Conservation (phyloP, 2,888 invertebrate genomes). For the Nomada fabriciana region DNA sequence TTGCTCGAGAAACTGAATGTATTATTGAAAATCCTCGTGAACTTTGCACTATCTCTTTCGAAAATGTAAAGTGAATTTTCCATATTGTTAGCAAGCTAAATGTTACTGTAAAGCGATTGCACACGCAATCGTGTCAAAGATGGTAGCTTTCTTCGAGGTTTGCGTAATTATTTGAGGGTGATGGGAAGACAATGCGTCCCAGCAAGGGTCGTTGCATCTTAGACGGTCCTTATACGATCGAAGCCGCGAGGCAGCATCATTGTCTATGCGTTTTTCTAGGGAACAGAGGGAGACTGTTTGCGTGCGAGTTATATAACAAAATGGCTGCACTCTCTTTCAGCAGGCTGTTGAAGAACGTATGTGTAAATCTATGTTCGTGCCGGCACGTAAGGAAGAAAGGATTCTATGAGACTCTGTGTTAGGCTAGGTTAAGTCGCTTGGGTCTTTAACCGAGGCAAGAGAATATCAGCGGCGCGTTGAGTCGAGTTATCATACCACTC, state of each 20-base stretch:
- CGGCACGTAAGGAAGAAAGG: slow-evolving; percentile 63
- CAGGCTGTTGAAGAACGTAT: slow-evolving; percentile 33
- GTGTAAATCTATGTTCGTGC: background rate
- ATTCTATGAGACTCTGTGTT: slow-evolving; percentile 66
- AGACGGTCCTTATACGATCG: slow-evolving; percentile 74
- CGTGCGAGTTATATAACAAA: slow-evolving; percentile 77
- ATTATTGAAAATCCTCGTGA: no score
- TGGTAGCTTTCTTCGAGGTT: background rate
- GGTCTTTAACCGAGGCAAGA: slow-evolving; percentile 74
- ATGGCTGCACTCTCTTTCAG: slow-evolving; percentile 63
- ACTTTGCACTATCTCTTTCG: no score
- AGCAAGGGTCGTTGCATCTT: slow-evolving; percentile 70
- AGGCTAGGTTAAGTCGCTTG: slow-evolving; percentile 74
- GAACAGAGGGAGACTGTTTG: slow-evolving; percentile 54
- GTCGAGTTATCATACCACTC: slow-evolving; percentile 66
- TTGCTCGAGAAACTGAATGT: no score
- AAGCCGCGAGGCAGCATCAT: slow-evolving; percentile 72
- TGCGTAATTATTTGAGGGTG: slow-evolving; percentile 54
- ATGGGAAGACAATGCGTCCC: slow-evolving; percentile 47
- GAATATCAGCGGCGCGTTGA: slow-evolving; percentile 71
- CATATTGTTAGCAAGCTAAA: no score
- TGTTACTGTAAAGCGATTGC: no score
- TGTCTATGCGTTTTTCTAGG: slow-evolving; percentile 72
- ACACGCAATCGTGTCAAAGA: background rate
- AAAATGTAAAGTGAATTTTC: no score